Evolutionary conservation across 2,888 invertebrate species (phyloP), one percentile per base, ranked within the genome.

Genomic region (Hirtodrosophila cameraria): DNA sequence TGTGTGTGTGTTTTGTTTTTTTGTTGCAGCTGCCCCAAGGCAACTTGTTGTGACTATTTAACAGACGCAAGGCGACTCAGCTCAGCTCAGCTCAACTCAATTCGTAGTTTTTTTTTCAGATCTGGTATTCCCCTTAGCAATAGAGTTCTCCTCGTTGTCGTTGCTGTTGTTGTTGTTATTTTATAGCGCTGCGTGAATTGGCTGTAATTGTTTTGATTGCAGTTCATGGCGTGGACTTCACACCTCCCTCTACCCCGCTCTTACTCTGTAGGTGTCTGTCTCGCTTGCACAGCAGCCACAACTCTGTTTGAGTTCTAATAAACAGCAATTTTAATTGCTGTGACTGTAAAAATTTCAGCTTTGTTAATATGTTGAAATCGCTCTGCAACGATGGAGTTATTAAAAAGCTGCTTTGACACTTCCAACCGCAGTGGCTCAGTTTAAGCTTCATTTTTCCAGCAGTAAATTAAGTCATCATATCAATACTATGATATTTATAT

Each of bases 171-270:
- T 67, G 59, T 50, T 72, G 67, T 59, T 66, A 53, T 62, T 83
- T 72, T 59, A 55, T 76, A 67, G 64, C 77, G 31, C 61, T 64
- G 66, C 71, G 77, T 77, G 85, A 86, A 83, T 82, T 87, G 87
- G 67, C 66, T 67, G 74, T 73, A 83, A 87, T 83, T 84, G 87
- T 76, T 87, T 84, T 83, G 87, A 87, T 84, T 87, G 87, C 85
- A 84, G 82, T 84, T 80, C 84, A 86, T 81, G 74, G 68, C 58
- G 67, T 68, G 50, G 52, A 66, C 70, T 70, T 57, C 41, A 75
- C 75, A 58, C 54, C 33, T 31, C 15, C 6, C 11, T 8, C 30
- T 7, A 53, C 20, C 27, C 16, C 11, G 15, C 12, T 11, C 28
- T 13, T 13, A 3, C 8, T 23, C 5, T 11, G 6, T 13, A 13